Base-by-base conservation (phyloP, 2,888 invertebrate genomes). In the Pachymerium ferrugineum region DNA sequence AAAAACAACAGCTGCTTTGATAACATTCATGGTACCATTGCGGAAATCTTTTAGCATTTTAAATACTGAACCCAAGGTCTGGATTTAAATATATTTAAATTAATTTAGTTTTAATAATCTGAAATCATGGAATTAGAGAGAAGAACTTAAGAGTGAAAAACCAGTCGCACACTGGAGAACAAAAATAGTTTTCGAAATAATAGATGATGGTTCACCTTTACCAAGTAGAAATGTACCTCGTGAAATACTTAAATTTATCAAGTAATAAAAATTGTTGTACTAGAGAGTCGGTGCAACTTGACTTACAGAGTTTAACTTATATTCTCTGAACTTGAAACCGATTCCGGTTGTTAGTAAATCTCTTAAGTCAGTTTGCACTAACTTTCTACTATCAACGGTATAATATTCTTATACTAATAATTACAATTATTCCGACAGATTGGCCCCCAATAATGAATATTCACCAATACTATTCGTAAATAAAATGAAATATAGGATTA, bases 121-220 rank as follows among this genome's bases (percentile, higher is more conserved):
- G n/a, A n/a, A n/a, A n/a, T n/a, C n/a, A n/a, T n/a, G n/a, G n/a
- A n/a, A n/a, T n/a, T n/a, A n/a, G n/a, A n/a, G n/a, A n/a, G n/a
- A n/a, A n/a, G n/a, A n/a, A n/a, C n/a, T n/a, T n/a, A 25, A 28
- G 62, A 62, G 1, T 28, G 62, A 62, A 25, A 85, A 83, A 74
- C 89, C 92, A 16, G 87, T 88, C 70, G 87, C 92, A 0, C 94
- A 95, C 81, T 86, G 94, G 75, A 88, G 88, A 78, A 89, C 88
- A 35, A 86, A 86, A 78, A 87, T 91, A 69, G 88, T 89, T 73
- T 84, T 95, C 74, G 88, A 89, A 16, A 87, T 95, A 80, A 86
- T 95, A 79, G 89, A 89, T 1, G 93, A 94, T 80, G 81, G 86
- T 31, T 83, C 90, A 72, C 85, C 86, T 38, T 82, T 93, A 22